Percentiles rank a stretch among this genome's conserved stretches.
These are phyloP conservation scores for Lasioglossum calceatum DNA, from an alignment of 2,888 invertebrate genomes.

Conservation along the genomic window DNA sequence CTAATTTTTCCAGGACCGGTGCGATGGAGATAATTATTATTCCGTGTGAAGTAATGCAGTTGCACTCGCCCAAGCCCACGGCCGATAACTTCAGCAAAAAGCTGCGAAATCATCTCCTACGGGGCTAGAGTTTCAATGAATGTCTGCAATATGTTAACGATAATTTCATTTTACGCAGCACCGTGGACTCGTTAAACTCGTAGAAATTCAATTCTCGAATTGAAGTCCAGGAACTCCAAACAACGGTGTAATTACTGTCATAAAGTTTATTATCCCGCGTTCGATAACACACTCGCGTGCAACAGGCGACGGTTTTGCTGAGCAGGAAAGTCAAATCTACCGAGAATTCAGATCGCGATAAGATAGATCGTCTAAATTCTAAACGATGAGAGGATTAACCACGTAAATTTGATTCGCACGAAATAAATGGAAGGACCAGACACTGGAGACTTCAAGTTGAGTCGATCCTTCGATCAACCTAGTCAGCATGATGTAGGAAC, in stretches of 20 bases:
- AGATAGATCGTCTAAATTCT: not conserved
- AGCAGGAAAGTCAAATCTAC: not conserved
- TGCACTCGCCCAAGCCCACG: not conserved
- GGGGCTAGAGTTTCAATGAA: not conserved
- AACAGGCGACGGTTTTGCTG: not conserved
- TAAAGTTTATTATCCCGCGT: slow-evolving; percentile 3
- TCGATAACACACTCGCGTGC: not conserved
- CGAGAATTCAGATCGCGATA: not conserved
- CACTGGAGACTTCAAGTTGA: too few species aligned
- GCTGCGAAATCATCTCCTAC: not conserved
- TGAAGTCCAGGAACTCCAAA: not conserved
- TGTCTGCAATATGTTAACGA: not conserved
- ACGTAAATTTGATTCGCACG: too few species aligned
- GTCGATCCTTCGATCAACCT: too few species aligned
- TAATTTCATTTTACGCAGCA: not conserved
- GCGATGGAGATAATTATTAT: not conserved
- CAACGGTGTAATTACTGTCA: not conserved
- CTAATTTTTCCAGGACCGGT: too few species aligned
- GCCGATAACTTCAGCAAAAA: not conserved
- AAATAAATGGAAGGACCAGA: not conserved
- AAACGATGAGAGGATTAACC: not conserved
- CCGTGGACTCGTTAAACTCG: slow-evolving; percentile 6
- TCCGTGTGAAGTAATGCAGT: not conserved
- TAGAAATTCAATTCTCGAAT: slow-evolving; percentile 8
- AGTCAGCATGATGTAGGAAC: too few species aligned